phyloP scores from a whole-genome alignment of 1,140 invertebrate species.

The Lucilia sericata region DNA sequence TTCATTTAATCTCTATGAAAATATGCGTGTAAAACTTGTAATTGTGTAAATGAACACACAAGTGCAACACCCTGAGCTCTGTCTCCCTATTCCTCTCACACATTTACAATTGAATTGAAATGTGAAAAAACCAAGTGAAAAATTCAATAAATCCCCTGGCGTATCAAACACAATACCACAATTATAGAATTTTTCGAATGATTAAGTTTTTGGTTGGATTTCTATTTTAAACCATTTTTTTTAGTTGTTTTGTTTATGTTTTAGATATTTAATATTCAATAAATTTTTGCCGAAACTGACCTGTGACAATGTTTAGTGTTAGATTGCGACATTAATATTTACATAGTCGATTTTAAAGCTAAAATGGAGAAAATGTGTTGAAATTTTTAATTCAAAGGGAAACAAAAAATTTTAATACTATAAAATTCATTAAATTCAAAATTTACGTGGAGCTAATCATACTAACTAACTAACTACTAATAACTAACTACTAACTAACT shows the following conservation, averaged over 20 bases:
- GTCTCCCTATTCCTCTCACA: not conserved
- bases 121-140: not conserved
- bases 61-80: not conserved
- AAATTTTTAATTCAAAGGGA: not conserved
- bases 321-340: not conserved
- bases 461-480: no score
- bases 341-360: not conserved
- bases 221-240: not conserved
- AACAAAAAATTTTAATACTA: no score
- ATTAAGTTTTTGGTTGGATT: not conserved
- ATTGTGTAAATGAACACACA: not conserved
- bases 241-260: not conserved
- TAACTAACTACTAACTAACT: no score
- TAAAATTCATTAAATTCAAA: no score
- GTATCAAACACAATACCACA: constrained; percentile 16
- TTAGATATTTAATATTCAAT: not conserved
- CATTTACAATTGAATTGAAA: not conserved
- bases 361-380: not conserved
- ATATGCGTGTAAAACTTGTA: not conserved
- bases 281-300: not conserved
- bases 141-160: constrained; percentile 15
- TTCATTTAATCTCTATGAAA: not conserved
- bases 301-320: not conserved
- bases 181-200: constrained; percentile 21
- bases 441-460: no score